Conservation (phyloP, 64 coral and sea anemone genomes). For the Pocillopora verrucosa region DNA sequence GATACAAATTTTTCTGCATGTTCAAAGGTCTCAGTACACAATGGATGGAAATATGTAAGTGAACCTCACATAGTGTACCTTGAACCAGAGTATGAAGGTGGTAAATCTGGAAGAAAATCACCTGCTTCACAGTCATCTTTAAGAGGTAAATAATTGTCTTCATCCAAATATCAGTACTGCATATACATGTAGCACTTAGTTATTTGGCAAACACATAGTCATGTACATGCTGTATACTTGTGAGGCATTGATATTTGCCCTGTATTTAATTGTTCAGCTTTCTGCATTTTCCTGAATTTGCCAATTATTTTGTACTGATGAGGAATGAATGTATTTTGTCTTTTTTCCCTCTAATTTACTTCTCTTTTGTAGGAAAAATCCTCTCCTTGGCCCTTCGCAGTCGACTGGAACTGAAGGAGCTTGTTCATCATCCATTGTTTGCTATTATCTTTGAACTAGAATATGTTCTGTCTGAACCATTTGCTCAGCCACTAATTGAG, state of each 20-base stretch:
- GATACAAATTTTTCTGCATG: background rate
- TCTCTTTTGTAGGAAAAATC: constrained; percentile 74
- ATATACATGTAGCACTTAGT: too few species aligned
- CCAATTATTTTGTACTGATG: too few species aligned
- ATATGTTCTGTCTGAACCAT: constrained; percentile 93
- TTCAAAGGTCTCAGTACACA: constrained; percentile 82
- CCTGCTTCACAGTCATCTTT: constrained; percentile 79
- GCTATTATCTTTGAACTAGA: constrained; percentile 94
- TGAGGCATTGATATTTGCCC: too few species aligned
- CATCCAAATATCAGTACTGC: too few species aligned
- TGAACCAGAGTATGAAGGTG: constrained; percentile 81
- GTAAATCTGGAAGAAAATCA: constrained; percentile 66
- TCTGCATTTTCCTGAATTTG: too few species aligned
- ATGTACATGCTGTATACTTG: too few species aligned
- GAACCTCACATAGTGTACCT: constrained; percentile 91
- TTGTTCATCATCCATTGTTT: constrained; percentile 79
- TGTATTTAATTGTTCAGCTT: too few species aligned
- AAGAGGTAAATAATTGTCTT: constrained; percentile 56
- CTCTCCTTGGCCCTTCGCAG: constrained; percentile 77
- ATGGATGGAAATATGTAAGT: constrained; percentile 97
- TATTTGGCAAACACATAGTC: too few species aligned
- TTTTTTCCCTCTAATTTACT: background rate
- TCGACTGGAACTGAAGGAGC: constrained; percentile 86
- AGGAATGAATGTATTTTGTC: too few species aligned
- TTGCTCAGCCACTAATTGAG: constrained; percentile 87